These are phyloP conservation scores for Candidula unifasciata DNA, from an alignment of 2,888 invertebrate genomes.

Conservation along the genomic window DNA sequence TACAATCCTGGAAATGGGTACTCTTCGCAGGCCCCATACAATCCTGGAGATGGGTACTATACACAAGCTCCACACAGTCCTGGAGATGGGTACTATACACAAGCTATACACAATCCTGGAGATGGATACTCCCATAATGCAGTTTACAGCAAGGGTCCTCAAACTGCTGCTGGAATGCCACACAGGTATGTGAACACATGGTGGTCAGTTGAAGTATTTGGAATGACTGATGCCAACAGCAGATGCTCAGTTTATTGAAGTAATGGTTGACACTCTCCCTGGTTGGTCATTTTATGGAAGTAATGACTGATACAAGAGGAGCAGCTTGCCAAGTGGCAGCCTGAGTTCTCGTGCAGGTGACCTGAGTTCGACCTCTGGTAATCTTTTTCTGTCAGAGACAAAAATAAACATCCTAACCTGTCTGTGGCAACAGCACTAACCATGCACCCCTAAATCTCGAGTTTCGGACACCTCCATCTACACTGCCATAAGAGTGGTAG, in stretches of 20 bases:
- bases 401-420: no score
- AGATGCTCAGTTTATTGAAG: not conserved
- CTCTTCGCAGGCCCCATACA: not conserved
- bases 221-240: not conserved
- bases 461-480: no score
- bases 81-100: not conserved
- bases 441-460: no score
- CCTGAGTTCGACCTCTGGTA: no score
- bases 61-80: no score
- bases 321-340: no score
- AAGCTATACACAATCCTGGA: not conserved
- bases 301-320: not conserved
- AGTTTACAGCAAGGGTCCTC: not conserved
- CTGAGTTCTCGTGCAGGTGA: no score
- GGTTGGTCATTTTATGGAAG: not conserved
- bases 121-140: not conserved
- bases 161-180: not conserved
- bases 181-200: not conserved
- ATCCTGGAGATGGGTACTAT: not conserved
- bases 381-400: no score
- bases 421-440: no score
- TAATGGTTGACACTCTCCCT: not conserved
- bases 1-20: not conserved
- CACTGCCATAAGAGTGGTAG: no score
- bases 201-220: not conserved